A percentile compares a stretch with the other conserved stretches of the same genome.
phyloP scores from a whole-genome alignment of 2,888 invertebrate genomes.

The Cantharis nigra region DNA sequence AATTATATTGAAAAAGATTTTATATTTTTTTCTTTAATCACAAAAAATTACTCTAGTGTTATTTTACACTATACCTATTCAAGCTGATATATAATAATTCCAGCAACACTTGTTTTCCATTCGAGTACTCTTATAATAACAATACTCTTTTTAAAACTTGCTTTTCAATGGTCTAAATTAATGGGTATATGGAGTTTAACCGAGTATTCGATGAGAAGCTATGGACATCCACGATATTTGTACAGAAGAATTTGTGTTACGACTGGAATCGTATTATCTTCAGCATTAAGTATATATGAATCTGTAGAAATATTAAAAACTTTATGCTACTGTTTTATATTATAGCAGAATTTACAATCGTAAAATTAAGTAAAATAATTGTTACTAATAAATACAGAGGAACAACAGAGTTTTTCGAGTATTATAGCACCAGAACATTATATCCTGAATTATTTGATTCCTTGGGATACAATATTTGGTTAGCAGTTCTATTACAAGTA shows the following conservation, averaged over 20 bases:
- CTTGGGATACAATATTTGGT: background rate
- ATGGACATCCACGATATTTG: slow-evolving; percentile 40
- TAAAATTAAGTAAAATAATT: background rate
- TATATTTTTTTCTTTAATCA: background rate
- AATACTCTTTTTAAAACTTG: slow-evolving; percentile 59
- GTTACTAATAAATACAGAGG: background rate
- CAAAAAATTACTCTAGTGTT: background rate
- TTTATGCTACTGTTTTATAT: background rate
- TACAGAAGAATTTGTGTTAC: slow-evolving; percentile 49
- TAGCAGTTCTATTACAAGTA: background rate
- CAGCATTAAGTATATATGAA: slow-evolving; percentile 47
- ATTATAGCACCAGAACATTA: background rate
- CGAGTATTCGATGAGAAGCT: slow-evolving; percentile 47
- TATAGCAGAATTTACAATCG: background rate
- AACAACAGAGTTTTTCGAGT: background rate
- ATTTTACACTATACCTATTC: no score
- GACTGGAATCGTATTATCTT: slow-evolving; percentile 45
- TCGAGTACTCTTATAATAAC: slow-evolving; percentile 60
- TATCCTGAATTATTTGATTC: background rate
- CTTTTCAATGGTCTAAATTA: slow-evolving; percentile 56
- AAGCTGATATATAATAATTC: background rate
- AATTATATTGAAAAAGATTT: background rate
- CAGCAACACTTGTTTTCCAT: slow-evolving; percentile 60
- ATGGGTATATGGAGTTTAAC: slow-evolving; percentile 52
- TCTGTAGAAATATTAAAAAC: background rate